Evolutionary conservation across 1,140 invertebrate genomes (phyloP).

Genomic region (Adoxophyes honmai): DNA sequence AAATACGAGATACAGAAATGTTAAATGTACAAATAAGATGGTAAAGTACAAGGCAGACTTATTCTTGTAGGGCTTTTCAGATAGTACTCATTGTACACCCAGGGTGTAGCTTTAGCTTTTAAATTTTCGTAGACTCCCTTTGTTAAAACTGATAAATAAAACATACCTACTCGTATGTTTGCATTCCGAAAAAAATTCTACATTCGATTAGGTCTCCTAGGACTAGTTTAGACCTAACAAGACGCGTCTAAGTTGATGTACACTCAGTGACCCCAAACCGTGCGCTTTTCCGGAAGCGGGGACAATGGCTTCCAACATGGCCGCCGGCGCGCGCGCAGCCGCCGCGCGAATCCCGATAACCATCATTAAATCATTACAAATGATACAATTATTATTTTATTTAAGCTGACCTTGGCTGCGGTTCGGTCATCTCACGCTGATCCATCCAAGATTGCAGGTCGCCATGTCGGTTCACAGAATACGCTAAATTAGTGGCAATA

Average conservation of each 20-base stretch:
- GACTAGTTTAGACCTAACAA: neutral
- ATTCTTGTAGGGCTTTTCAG: too few species aligned
- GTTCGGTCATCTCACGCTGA: slow-evolving; percentile 53
- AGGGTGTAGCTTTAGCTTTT: too few species aligned
- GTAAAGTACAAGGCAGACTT: too few species aligned
- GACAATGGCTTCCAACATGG: slow-evolving; percentile 49
- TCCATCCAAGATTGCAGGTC: slow-evolving; percentile 49
- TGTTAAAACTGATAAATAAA: too few species aligned
- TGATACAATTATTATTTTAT: slow-evolving; percentile 58
- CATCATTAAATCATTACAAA: slow-evolving; percentile 27
- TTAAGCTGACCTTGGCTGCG: slow-evolving; percentile 55
- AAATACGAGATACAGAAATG: too few species aligned
- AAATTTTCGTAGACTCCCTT: too few species aligned
- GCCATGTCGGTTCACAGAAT: slow-evolving; percentile 51
- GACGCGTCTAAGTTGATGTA: slow-evolving; percentile 13
- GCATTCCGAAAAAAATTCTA: too few species aligned
- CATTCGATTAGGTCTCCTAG: too few species aligned
- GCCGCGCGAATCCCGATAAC: slow-evolving; percentile 15
- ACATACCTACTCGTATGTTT: too few species aligned
- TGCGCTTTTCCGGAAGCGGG: slow-evolving; percentile 62
- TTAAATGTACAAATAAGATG: too few species aligned
- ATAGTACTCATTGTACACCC: too few species aligned
- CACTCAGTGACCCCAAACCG: slow-evolving; percentile 61
- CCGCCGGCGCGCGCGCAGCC: slow-evolving; percentile 22
- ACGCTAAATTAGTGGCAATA: slow-evolving; percentile 24